Evolutionary conservation across 2,888 invertebrate species (phyloP).

Genomic region (Pammene fasciana): DNA sequence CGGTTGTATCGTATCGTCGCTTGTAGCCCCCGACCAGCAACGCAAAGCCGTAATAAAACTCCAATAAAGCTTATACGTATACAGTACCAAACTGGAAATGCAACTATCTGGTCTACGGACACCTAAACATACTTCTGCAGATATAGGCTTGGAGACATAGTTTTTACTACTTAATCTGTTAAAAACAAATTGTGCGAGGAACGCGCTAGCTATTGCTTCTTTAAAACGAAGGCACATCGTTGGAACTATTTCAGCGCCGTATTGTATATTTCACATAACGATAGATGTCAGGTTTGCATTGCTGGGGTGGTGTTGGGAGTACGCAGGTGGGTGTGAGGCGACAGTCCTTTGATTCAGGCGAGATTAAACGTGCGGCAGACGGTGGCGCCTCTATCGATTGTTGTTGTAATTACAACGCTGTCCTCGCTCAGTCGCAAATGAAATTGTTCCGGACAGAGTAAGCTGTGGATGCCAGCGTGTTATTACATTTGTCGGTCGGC

Average conservation of each 20-base stretch:
- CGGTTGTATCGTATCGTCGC: conserved; percentile 34
- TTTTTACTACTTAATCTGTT: conserved; percentile 63
- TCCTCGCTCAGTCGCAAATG: conserved; percentile 83
- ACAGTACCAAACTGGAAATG: conserved; percentile 70
- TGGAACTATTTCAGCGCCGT: conserved; percentile 42
- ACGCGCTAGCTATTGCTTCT: conserved; percentile 54
- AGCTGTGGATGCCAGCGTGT: conserved; percentile 76
- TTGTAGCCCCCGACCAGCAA: conserved; percentile 61
- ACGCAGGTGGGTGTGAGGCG: conserved; percentile 75
- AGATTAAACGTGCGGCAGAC: conserved; percentile 84
- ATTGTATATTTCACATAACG: conserved; percentile 52
- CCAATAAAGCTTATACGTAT: conserved; percentile 64
- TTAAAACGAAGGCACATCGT: conserved; percentile 17
- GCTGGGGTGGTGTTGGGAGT: conserved; percentile 61
- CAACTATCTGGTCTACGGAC: conserved; percentile 78
- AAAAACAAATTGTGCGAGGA: conserved; percentile 53
- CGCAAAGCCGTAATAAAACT: conserved; percentile 75
- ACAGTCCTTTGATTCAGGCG: conserved; percentile 82
- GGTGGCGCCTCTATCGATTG: conserved; percentile 84
- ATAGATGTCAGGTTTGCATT: conserved; percentile 49
- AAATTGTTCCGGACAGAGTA: conserved; percentile 82
- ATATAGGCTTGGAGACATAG: conserved; percentile 78
- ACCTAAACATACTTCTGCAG: conserved; percentile 74
- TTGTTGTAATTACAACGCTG: conserved; percentile 84
- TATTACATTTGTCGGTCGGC: conserved; percentile 65